Evolutionary conservation across 2,888 invertebrate species (phyloP), one percentile per base, ranked within the genome.

Genomic region (Synergus itoensis): DNA sequence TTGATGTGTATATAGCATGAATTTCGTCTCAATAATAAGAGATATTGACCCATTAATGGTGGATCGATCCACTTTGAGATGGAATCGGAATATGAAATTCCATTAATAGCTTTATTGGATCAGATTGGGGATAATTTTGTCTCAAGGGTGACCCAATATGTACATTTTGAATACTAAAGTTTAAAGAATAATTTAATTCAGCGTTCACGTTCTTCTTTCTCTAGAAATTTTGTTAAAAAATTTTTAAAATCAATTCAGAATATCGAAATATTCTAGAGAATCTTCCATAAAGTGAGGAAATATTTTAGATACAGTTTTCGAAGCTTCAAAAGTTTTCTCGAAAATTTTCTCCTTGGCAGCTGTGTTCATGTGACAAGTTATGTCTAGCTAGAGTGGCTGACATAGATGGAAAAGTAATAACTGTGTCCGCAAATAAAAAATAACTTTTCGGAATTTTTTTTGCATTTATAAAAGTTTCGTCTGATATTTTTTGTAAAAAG

Each of bases 11-110:
- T 18, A 12, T n/a, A 53, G 14, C 14, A 67, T 12, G 16, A 45
- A 69, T 69, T 45, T 48, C 16, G 8, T 69, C 28, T 69, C 28
- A 69, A 69, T 69, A 69, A 28, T 48, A 48, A 28, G 14, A 28
- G 28, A 45, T 28, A 16, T 28, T 21, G 28, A 45, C 41, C 43
- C 45, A 45, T 67, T 69, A 69, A 16, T 48, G 69, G 8, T 28
- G 16, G 40, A 48, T 69, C 45, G 28, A 69, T 45, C 28, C 16
- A 69, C 16, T 4, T 21, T 3, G 14, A 48, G 14, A 21, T 69
- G 48, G 28, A 48, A 48, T 48, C 69, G 9, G 7, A 16, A 43
- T 18, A 69, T 14, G 16, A 45, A 43, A 21, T 9, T 28, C 4
- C 16, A 45, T 8, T 45, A 69, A 69, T 45, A 67, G 43, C 21